phyloP scores from a whole-genome alignment of 1,140 invertebrate genomes.

The Leucophenga varia region DNA sequence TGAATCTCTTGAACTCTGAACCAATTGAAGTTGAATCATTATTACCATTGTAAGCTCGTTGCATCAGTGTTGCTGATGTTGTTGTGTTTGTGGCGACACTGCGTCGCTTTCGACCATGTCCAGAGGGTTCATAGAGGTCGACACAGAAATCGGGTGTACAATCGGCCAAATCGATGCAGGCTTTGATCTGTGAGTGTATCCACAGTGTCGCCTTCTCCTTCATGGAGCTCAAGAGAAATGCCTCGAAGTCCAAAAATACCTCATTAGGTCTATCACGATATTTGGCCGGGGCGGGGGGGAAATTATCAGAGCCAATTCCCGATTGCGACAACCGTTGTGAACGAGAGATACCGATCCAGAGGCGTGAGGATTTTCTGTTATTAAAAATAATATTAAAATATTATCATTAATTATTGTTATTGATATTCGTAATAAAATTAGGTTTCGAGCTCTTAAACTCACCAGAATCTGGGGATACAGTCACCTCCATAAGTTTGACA shows the following conservation, averaged over 20 bases:
- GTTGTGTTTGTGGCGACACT: slow-evolving; percentile 43
- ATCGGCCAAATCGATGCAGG: slow-evolving; percentile 80
- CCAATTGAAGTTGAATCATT: slow-evolving; percentile 3
- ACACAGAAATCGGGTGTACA: slow-evolving; percentile 84
- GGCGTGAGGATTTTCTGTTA: slow-evolving; percentile 78
- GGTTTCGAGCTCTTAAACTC: too few relatives aligned
- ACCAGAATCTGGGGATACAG: slow-evolving; percentile 72
- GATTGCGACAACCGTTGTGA: slow-evolving; percentile 79
- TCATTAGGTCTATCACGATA: slow-evolving; percentile 79
- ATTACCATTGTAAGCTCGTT: slow-evolving; percentile 58
- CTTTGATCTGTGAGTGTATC: slow-evolving; percentile 86
- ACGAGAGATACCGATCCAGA: slow-evolving; percentile 78
- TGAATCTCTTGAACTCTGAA: slow-evolving; percentile 72
- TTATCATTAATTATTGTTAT: too few relatives aligned
- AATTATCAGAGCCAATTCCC: slow-evolving; percentile 81
- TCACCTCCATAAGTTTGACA: slow-evolving; percentile 83
- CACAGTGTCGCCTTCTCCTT: slow-evolving; percentile 78
- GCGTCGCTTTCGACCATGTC: slow-evolving; percentile 68
- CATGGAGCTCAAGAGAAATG: slow-evolving; percentile 81
- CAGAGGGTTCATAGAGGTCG: slow-evolving; percentile 78
- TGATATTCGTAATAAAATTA: too few relatives aligned
- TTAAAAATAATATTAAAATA: too few relatives aligned
- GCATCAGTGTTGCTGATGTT: slow-evolving; percentile 16
- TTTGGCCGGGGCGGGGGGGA: slow-evolving; percentile 79
- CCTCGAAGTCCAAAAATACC: slow-evolving; percentile 83